Evolutionary conservation across 2,888 invertebrate genomes (phyloP), one percentile per base, ranked within the genome.

Genomic region (Apotomis betuletana): DNA sequence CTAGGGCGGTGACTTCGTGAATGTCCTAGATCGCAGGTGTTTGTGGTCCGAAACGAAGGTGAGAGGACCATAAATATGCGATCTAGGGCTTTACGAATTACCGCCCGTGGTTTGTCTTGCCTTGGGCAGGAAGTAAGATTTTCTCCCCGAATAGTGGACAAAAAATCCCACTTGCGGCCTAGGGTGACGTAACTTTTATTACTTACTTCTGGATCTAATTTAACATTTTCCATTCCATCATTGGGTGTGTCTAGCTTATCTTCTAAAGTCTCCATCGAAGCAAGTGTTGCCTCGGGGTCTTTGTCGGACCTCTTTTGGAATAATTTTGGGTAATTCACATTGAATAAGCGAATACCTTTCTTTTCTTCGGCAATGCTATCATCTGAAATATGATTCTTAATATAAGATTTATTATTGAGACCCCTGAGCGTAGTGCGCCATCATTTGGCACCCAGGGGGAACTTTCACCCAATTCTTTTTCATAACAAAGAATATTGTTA

Each of bases 261-360:
- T 82, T 96, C 97, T 59, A 97, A 90, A 0, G 97, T 97, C 87
- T 97, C 97, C 94, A 96, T 96, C 5, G 97, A 97, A 0, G 97
- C 97, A 65, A 97, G 91, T 27, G 96, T 95, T 5, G 96, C 96
- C 77, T 95, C 95, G n/a, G 89, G 87, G 73, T 94, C 94, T 70
- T 93, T 94, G 62, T 92, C 87, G 71, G 94, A 94, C 54, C 81
- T 90, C 79, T 92, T 94, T 80, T 95, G 94, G 78, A 95, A 94
- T 80, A 95, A 91, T 80, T 94, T 94, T 55, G 91, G 90, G 78
- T 91, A 90, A 78, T 82, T 89, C 5, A 92, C 78, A 71, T 86
- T 89, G 64, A 90, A 89, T 59, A 83, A 70, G 27, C 69, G 67
- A 63, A 87, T 73, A 46, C 80, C 77, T 70, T 75, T 69, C 58